Conservation (phyloP, 2,888 invertebrate species). For the Amiota communis region DNA sequence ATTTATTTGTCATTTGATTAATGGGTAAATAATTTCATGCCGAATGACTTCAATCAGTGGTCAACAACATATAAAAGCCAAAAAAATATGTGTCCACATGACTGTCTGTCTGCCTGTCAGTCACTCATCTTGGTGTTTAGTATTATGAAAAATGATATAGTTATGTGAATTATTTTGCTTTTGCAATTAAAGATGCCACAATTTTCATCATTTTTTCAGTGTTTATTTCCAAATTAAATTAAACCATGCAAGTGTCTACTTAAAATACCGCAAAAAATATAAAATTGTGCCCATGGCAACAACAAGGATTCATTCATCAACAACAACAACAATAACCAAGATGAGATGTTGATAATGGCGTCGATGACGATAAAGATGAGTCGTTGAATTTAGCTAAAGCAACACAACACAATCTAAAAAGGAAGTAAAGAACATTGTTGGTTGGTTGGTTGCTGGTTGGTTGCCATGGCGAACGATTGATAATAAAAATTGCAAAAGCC, state of each 20-base stretch:
- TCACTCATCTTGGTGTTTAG: background rate
- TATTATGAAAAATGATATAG: too few species aligned
- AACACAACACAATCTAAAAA: too few species aligned
- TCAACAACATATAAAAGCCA: slow-evolving; percentile 36
- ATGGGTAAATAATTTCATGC: slow-evolving; percentile 58
- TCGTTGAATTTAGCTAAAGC: too few species aligned
- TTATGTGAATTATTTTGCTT: too few species aligned
- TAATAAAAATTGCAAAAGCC: slow-evolving; percentile 57
- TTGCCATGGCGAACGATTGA: slow-evolving; percentile 46
- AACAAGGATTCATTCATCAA: background rate
- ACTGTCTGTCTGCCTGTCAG: background rate
- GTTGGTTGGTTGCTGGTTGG: background rate
- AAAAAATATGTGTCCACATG: slow-evolving; percentile 22
- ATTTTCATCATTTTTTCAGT: too few species aligned
- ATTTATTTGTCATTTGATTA: slow-evolving; percentile 59
- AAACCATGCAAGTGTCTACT: slow-evolving; percentile 63
- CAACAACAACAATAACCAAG: background rate
- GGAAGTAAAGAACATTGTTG: background rate
- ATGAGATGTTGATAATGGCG: background rate
- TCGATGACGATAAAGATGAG: too few species aligned
- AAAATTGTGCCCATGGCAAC: background rate
- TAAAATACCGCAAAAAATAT: slow-evolving; percentile 53
- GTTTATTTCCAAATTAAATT: slow-evolving; percentile 56
- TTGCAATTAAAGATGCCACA: too few species aligned
- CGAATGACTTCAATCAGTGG: slow-evolving; percentile 48